Conservation (phyloP, 2,797 vertebrate species). For the Helicolenus hilgendorfi region DNA sequence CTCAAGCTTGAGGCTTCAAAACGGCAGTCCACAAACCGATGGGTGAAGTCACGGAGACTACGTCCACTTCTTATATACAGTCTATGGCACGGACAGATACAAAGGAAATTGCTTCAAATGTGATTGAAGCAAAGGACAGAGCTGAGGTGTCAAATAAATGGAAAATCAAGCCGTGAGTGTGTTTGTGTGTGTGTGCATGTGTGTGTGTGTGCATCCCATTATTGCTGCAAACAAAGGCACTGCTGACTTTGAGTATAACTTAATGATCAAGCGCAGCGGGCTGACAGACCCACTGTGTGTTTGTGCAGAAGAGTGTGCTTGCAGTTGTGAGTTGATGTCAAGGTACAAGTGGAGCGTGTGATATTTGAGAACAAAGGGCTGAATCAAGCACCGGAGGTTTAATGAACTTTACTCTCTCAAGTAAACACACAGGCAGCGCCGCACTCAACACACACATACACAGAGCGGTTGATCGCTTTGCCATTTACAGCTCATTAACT, state of each 20-base stretch:
- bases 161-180: not conserved
- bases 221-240: conserved; percentile 2
- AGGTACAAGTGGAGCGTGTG: conserved; percentile 8
- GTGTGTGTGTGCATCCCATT: not conserved
- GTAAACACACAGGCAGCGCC: not conserved
- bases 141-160: not conserved
- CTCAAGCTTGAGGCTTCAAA: too few species aligned
- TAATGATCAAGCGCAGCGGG: conserved; percentile 18
- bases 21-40: too few species aligned
- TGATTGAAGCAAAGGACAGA: not conserved
- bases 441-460: not conserved
- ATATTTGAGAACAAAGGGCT: conserved; percentile 32
- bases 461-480: conserved; percentile 14
- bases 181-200: not conserved
- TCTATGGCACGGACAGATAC: not conserved
- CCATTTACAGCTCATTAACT: conserved; percentile 45
- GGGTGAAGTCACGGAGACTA: too few species aligned
- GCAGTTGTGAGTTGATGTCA: conserved; percentile 2
- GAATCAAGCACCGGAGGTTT: conserved; percentile 18
- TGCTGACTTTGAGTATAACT: conserved; percentile 13
- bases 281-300: conserved; percentile 1
- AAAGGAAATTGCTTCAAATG: not conserved
- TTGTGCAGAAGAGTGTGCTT: conserved; percentile 1
- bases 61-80: too few species aligned
- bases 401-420: conserved; percentile 42